Evolutionary conservation across 2,113 vertebrate species (phyloP), one percentile per base, ranked within the genome.

Genomic region (Parus major): DNA sequence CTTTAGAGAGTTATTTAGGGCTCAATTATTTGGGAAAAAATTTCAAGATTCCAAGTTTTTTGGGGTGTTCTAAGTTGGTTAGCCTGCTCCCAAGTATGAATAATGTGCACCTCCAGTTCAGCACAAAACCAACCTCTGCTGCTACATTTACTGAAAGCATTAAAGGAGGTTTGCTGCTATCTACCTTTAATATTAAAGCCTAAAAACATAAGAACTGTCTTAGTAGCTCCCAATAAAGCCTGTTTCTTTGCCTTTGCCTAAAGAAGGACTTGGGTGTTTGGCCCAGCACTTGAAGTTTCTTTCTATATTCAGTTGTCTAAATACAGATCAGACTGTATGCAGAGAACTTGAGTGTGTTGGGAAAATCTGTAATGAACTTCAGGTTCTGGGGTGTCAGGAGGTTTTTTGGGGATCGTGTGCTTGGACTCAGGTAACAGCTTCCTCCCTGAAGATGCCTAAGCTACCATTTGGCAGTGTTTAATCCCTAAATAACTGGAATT

Each of bases 1-100:
- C 33, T 92, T 82, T 52, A 25, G 55, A 28, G n/a, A 65, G 35
- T 55, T 94, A 89, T 88, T 91, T 80, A 69, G 33, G 50, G 33
- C 42, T 70, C 55, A 68, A 11, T 68, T 93, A 21, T 56, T 73
- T 66, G 15, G 10, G 35, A 57, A 76, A 69, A 80, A 20, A 5
- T 0, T 3, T 23, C 18, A 39, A 24, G 11, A 46, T 89, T 35
- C 9, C 63, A 39, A 19, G 10, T 6, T 53, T 66, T 77, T 61
- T 41, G 24, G 39, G 24, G 8, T 2, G 2, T 50, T 44, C 35
- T 15, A 18, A 13, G 29, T 39, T 72, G 27, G 12, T 64, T 50
- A 55, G 21, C 16, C 1, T 27, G 13, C 18, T 71, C 55, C 41
- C 16, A 20, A 20, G 27, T 52, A 9, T 3, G 2, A 56, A 18